Conservation (phyloP, 2,797 vertebrate genomes). For the Menidia menidia region DNA sequence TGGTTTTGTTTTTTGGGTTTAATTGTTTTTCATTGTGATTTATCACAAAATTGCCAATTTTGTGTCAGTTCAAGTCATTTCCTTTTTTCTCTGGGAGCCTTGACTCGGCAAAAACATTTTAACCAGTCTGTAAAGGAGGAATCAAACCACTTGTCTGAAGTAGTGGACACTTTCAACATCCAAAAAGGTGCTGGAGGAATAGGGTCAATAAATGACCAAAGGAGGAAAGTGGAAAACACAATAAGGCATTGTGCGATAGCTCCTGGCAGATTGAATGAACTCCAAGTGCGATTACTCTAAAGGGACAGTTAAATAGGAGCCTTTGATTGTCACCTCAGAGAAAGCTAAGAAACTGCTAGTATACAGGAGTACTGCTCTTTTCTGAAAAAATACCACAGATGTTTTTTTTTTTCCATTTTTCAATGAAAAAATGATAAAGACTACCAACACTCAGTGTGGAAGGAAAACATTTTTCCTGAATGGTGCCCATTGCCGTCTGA, state of each 20-base stretch:
- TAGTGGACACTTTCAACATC: background rate
- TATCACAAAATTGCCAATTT: too few species aligned
- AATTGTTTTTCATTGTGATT: too few species aligned
- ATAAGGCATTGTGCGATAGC: slow-evolving; percentile 7
- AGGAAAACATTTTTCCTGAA: background rate
- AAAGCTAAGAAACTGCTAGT: background rate
- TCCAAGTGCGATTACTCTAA: slow-evolving; percentile 16
- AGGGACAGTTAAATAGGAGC: slow-evolving; percentile 2
- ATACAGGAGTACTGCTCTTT: background rate
- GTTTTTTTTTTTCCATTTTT: background rate
- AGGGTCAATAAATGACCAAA: background rate
- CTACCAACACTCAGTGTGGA: background rate
- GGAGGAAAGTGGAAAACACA: background rate
- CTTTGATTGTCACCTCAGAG: slow-evolving; percentile 13
- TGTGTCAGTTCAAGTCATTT: too few species aligned
- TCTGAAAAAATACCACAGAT: background rate
- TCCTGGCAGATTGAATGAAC: slow-evolving; percentile 9
- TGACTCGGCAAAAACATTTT: background rate
- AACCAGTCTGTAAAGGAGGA: background rate
- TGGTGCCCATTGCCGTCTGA: background rate
- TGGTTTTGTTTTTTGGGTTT: too few species aligned
- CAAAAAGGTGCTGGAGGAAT: background rate
- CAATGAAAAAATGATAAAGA: background rate
- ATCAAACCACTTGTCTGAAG: background rate
- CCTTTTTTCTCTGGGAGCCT: background rate